Evolutionary conservation across 2,113 vertebrate species (phyloP).

Genomic region (Hylia prasina): DNA sequence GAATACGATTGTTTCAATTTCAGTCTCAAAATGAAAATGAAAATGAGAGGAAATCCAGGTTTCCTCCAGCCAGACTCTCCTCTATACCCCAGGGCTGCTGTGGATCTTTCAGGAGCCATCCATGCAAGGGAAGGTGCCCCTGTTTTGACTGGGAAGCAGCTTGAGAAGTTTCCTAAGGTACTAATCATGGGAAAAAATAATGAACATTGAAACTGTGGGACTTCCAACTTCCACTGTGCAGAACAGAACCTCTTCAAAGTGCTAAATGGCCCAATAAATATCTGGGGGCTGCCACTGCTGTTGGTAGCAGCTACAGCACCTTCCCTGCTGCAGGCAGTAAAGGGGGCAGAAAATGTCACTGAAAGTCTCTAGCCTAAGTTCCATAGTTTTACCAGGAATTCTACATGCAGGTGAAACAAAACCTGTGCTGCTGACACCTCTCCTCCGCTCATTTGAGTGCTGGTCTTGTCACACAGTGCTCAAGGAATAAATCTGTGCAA

Average conservation of each 20-base stretch:
- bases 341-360: neutral
- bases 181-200: neutral
- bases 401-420: neutral
- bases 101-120: neutral
- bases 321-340: neutral
- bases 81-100: neutral
- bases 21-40: neutral
- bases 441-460: rapidly evolving
- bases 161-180: neutral
- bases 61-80: neutral
- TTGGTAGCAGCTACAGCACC: neutral
- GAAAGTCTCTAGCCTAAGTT: neutral
- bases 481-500: neutral
- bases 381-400: neutral
- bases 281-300: neutral
- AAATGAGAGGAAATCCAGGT: neutral
- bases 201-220: neutral
- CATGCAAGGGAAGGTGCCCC: neutral
- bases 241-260: neutral
- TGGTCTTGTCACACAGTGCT: neutral
- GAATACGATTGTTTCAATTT: neutral
- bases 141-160: neutral
- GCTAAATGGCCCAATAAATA: neutral
- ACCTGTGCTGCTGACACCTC: neutral
- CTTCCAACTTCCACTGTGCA: neutral